Percentiles rank a stretch among this genome's conserved stretches.
Evolutionary conservation across 1,140 invertebrate species (phyloP).

Genomic region (honey bee (Apis mellifera)): Amel_HAv3.1 CM009931.2:2608001-2608500

Average conservation of each 20-base stretch:
- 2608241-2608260: conserved; percentile 67
- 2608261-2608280: conserved; percentile 38
- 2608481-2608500: conserved; percentile 36
- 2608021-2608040: too few relatives aligned
- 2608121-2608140: too few relatives aligned
- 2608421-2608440: conserved; percentile 39
- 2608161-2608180: conserved; percentile 38
- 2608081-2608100: too few relatives aligned
- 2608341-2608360: not conserved
- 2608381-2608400: conserved; percentile 53
- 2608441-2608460: conserved; percentile 61
- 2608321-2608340: too few relatives aligned
- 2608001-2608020: too few relatives aligned
- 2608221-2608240: conserved; percentile 47
- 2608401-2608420: conserved; percentile 71
- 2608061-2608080: too few relatives aligned
- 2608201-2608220: conserved; percentile 60
- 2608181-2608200: conserved; percentile 25
- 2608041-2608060: too few relatives aligned
- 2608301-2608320: too few relatives aligned
- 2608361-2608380: conserved; percentile 39
- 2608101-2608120: too few relatives aligned
- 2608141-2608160: conserved; percentile 13
- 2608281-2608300: conserved; percentile 49
- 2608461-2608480: conserved; percentile 47